Conservation (phyloP, 2,797 vertebrate species). For the Acanthurus lineatus region DNA sequence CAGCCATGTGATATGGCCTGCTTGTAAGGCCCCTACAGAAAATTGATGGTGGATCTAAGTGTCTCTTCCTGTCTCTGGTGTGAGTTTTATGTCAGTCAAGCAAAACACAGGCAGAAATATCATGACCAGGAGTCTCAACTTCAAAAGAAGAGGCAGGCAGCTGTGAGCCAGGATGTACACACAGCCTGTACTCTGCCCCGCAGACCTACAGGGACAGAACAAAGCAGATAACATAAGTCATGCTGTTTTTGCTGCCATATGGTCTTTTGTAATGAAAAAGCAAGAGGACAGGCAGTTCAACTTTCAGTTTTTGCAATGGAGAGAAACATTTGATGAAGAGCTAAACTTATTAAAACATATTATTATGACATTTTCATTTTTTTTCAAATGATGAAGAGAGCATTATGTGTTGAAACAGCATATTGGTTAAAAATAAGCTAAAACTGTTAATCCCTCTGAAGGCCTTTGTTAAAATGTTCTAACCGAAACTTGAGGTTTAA, state of each 20-base stretch:
- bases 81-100: slow-evolving; percentile 6
- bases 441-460: background rate
- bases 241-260: slow-evolving; percentile 14
- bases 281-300: background rate
- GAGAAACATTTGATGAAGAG: background rate
- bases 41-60: slow-evolving; percentile 18
- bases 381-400: background rate
- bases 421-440: background rate
- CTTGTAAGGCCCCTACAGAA: slow-evolving; percentile 18
- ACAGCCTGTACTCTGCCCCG: slow-evolving; percentile 14
- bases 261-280: background rate
- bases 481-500: background rate
- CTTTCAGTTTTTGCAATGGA: background rate
- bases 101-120: slow-evolving; percentile 25
- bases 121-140: slow-evolving; percentile 2
- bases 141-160: slow-evolving; percentile 33
- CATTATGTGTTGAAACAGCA: background rate
- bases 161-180: slow-evolving; percentile 13
- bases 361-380: background rate
- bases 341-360: background rate
- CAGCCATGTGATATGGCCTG: slow-evolving; percentile 15
- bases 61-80: slow-evolving; percentile 15
- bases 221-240: slow-evolving; percentile 38
- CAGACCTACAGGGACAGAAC: slow-evolving; percentile 38
- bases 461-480: background rate